Percentiles rank a stretch among this genome's conserved stretches.
These are phyloP conservation scores for Chrysopilus asiliformis DNA, from an alignment of 2,888 invertebrate genomes.

Conservation along the genomic window DNA sequence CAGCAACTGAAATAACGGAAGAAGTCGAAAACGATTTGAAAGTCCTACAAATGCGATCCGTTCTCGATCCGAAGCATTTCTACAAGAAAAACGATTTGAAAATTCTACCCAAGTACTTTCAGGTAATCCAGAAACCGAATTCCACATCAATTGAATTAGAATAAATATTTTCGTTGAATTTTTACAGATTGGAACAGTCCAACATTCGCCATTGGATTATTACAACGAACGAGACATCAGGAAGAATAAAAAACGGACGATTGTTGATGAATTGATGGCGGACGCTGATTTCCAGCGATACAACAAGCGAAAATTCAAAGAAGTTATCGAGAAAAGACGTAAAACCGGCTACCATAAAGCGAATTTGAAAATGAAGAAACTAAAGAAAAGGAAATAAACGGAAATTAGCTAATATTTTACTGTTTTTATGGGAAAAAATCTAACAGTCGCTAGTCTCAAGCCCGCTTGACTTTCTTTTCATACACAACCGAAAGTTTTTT, in stretches of 20 bases:
- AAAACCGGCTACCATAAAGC: constrained; percentile 59
- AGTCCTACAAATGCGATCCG: constrained; percentile 84
- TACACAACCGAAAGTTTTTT: too few species aligned
- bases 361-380: constrained; percentile 56
- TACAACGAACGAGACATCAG: constrained; percentile 71
- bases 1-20: constrained; percentile 77
- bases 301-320: constrained; percentile 66
- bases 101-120: constrained; percentile 84
- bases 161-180: background rate
- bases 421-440: background rate
- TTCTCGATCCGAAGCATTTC: constrained; percentile 82
- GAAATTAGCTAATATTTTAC: background rate
- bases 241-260: constrained; percentile 73
- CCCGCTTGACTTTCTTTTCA: too few species aligned
- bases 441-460: too few species aligned
- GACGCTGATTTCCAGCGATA: constrained; percentile 75
- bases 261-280: constrained; percentile 86
- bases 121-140: constrained; percentile 44
- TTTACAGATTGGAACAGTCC: constrained; percentile 56
- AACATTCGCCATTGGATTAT: constrained; percentile 79
- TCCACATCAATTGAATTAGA: background rate
- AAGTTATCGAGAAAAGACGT: constrained; percentile 57
- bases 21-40: constrained; percentile 79
- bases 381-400: constrained; percentile 27
- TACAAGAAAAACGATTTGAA: constrained; percentile 87